phyloP scores from a whole-genome alignment of 2,888 invertebrate species.

The Leucania comma region DNA sequence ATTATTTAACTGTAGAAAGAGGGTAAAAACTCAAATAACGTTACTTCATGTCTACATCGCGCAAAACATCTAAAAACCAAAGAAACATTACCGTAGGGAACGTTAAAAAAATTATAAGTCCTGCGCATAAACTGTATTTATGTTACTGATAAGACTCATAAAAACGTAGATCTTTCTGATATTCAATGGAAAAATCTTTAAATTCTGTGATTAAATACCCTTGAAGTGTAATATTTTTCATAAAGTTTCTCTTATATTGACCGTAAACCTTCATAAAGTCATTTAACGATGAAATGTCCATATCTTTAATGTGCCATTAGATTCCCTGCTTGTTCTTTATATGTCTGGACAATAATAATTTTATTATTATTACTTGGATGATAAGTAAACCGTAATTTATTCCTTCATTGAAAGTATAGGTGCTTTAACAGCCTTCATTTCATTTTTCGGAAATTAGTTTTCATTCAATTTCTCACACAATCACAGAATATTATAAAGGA shows the following conservation, averaged over 20 bases:
- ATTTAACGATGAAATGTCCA: constrained; percentile 79
- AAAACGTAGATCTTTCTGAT: constrained; percentile 26
- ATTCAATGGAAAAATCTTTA: constrained; percentile 28
- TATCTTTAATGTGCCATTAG: constrained; percentile 84
- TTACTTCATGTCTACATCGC: not conserved
- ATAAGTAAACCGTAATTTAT: constrained; percentile 73
- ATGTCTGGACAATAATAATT: constrained; percentile 74
- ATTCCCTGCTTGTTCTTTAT: constrained; percentile 76
- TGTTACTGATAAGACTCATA: constrained; percentile 37
- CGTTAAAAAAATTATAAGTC: constrained; percentile 13
- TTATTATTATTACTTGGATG: constrained; percentile 78
- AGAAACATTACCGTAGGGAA: constrained; percentile 25
- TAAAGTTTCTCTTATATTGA: constrained; percentile 65
- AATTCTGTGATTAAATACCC: constrained; percentile 55
- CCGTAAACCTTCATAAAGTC: constrained; percentile 77
- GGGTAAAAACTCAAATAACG: not conserved
- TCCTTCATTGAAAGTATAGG: constrained; percentile 69
- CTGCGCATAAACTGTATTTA: constrained; percentile 22
- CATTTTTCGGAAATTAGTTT: constrained; percentile 18
- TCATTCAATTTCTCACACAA: constrained; percentile 15
- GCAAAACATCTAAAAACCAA: not conserved
- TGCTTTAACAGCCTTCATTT: constrained; percentile 60
- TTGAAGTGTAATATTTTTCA: constrained; percentile 58
- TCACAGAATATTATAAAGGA: too few relatives aligned
- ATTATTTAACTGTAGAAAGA: too few relatives aligned